phyloP scores from a whole-genome alignment of 2,797 vertebrate genomes.

The Chromis chromis region DNA sequence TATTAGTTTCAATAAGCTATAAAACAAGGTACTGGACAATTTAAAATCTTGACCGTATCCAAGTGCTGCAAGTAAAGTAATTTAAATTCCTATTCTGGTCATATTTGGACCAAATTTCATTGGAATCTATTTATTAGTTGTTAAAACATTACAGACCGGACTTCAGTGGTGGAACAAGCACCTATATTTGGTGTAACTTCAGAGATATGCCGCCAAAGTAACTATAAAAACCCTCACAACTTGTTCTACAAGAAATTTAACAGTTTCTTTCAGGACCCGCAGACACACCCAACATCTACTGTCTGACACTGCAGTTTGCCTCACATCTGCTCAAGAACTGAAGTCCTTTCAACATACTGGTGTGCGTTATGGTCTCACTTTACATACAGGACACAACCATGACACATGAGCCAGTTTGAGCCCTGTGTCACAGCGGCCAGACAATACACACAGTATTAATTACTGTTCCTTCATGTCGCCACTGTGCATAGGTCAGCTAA shows the following conservation, averaged over 20 bases:
- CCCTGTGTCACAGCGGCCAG: conserved; percentile 37
- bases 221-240: too few relatives aligned
- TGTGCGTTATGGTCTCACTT: conserved; percentile 50
- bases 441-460: conserved; percentile 70
- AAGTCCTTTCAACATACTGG: conserved; percentile 2
- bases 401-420: conserved; percentile 58
- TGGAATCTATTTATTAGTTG: neutral
- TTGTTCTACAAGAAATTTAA: too few relatives aligned
- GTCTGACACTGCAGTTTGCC: neutral
- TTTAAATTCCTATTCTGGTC: neutral
- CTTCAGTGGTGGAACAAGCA: neutral
- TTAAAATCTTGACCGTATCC: too few relatives aligned
- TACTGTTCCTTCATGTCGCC: conserved; percentile 57
- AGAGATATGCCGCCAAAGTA: too few relatives aligned
- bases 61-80: too few relatives aligned
- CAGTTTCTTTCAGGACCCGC: neutral
- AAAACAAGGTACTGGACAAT: too few relatives aligned
- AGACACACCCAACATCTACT: too few relatives aligned
- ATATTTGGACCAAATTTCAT: neutral
- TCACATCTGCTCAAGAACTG: conserved; percentile 43
- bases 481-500: conserved; percentile 22
- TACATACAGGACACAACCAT: conserved; percentile 47
- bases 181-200: neutral
- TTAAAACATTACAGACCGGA: neutral
- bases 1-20: too few relatives aligned